Percentiles rank a stretch among this genome's conserved stretches.
Evolutionary conservation across 2,797 vertebrate species (phyloP).

Genomic region (Pitangus sulphuratus): DNA sequence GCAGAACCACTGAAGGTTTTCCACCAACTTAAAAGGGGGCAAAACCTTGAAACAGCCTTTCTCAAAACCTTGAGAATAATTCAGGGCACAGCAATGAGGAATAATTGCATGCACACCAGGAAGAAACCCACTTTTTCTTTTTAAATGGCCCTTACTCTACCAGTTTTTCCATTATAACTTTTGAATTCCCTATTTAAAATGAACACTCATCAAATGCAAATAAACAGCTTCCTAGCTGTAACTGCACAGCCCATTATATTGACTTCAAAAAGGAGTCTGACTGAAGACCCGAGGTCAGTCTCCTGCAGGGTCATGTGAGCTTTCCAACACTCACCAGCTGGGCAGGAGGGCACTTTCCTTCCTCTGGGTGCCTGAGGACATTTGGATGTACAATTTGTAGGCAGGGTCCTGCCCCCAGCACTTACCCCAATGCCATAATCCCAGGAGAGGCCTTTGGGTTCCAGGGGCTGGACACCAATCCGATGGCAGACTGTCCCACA

Average conservation of each 20-base stretch:
- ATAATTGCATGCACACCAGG: accelerated
- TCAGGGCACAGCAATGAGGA: background rate
- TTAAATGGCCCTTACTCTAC: background rate
- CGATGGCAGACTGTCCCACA: conserved; percentile 94
- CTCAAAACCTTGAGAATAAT: background rate
- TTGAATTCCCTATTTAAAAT: background rate
- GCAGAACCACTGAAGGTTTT: background rate
- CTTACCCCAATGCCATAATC: conserved; percentile 98
- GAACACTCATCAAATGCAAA: background rate
- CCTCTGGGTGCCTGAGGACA: accelerated
- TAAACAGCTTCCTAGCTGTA: background rate
- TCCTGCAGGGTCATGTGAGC: background rate
- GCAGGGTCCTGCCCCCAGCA: background rate
- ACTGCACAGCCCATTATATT: background rate
- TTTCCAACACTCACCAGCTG: background rate
- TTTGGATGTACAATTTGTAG: accelerated
- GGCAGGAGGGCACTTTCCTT: background rate
- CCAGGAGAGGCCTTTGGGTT: conserved; percentile 90
- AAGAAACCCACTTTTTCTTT: background rate
- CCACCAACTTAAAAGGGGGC: background rate
- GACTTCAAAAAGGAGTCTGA: background rate
- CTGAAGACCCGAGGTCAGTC: background rate
- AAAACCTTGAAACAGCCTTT: background rate
- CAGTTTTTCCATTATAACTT: background rate
- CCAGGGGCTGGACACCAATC: conserved; percentile 85